Evolutionary conservation across 2,113 vertebrate species (phyloP), one percentile per base, ranked within the genome.

Genomic region (Vanacampus margaritifer): DNA sequence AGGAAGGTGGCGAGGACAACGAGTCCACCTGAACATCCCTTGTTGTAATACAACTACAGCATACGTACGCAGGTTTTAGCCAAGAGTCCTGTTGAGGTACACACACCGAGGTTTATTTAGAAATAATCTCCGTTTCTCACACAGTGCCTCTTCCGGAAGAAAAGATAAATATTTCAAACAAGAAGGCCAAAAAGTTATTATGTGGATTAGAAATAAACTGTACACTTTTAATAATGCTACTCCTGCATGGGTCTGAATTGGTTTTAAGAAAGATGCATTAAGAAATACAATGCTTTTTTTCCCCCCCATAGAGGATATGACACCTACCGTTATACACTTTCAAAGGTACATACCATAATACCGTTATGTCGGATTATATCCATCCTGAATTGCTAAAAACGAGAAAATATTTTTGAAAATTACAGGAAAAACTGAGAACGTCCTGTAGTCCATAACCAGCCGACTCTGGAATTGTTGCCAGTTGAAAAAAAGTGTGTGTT

Each of bases 1-100:
- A 90, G 90, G 89, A 92, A 89, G 82, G 80, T 84, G 72, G 72
- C 75, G 68, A 66, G 78, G 81, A 65, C 67, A 84, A 80, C 79
- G 28, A 36, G 69, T 73, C 72, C 76, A 69, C 37, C 7, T 43
- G 43, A 14, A 72, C 21, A 46, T 76, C 72, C 67, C 36, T 60
- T 53, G 45, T 35, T 62, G 59, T 23, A 3, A 35, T 70, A 59
- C 41, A 51, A 0, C 65, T 65, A 72, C 73, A 37, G 77, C 32
- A 68, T 24, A 23, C 46, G 61, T 54, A 67, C 81, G 72, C 16
- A 73, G 54, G 10, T 76, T 66, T 74, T 24, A 43, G 1, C 7
- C 11, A 5, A 35, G 56, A 21, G 16, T 36, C 17, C 32, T n/a
- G 32, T n/a, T 8, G 3, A 24, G 41, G 36, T 17, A n/a, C 43